phyloP scores from a whole-genome alignment of 2,113 vertebrate genomes.

The Glaucomys volans region DNA sequence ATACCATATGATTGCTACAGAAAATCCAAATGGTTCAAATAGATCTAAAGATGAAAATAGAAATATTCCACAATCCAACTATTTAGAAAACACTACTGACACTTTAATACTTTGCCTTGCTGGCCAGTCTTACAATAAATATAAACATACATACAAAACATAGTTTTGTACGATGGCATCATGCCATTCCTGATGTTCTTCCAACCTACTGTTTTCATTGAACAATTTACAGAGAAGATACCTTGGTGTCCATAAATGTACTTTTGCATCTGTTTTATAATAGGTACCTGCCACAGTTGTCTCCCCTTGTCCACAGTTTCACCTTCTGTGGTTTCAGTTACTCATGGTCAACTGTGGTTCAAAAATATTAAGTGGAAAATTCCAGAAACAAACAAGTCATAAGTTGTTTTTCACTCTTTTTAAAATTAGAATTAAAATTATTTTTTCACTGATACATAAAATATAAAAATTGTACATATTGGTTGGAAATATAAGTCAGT shows the following conservation, averaged over 20 bases:
- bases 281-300: not conserved
- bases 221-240: not conserved
- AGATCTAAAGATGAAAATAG: not conserved
- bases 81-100: not conserved
- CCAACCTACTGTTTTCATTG: not conserved
- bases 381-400: not conserved
- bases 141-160: too few relatives aligned
- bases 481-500: not conserved
- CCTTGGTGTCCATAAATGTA: not conserved
- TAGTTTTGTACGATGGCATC: not conserved
- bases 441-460: not conserved
- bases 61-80: not conserved
- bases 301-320: too few relatives aligned
- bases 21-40: not conserved
- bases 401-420: not conserved
- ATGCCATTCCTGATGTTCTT: not conserved
- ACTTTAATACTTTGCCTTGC: not conserved
- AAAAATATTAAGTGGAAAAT: not conserved
- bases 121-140: not conserved
- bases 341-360: not conserved
- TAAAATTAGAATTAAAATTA: not conserved
- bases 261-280: not conserved
- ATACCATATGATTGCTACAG: not conserved
- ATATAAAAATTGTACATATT: not conserved
- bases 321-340: not conserved